Percentiles rank a stretch among this genome's conserved stretches.
Conservation (phyloP, 2,797 vertebrate species). For the Xiphophorus birchmanni region DNA sequence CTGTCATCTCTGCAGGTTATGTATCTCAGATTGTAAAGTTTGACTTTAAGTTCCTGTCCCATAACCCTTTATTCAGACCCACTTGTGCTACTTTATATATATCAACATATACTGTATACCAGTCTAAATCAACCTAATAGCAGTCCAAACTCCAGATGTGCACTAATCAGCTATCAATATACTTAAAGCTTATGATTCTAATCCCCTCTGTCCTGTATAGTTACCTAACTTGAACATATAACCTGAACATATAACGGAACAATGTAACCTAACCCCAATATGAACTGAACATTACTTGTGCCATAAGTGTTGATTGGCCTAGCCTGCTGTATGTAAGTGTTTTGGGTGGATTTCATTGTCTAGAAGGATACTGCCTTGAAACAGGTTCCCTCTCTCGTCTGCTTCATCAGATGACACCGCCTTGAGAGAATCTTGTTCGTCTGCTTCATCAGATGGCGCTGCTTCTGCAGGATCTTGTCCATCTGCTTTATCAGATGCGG, state of each 20-base stretch:
- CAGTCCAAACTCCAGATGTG: neutral
- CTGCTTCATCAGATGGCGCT: neutral
- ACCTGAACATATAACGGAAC: neutral
- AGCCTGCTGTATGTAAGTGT: neutral
- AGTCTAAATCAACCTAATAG: neutral
- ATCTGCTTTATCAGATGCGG: neutral
- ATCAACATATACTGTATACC: neutral
- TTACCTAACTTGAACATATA: neutral
- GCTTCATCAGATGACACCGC: neutral
- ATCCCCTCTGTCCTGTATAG: neutral
- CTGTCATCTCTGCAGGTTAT: neutral
- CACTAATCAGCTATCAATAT: neutral
- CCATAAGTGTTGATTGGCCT: slow-evolving; percentile 1
- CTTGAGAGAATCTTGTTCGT: neutral
- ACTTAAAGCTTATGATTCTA: neutral
- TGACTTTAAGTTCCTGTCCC: neutral
- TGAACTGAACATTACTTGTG: neutral
- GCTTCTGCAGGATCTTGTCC: neutral
- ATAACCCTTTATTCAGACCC: neutral
- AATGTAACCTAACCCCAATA: neutral
- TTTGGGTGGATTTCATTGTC: neutral
- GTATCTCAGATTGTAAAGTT: neutral
- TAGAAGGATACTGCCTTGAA: neutral
- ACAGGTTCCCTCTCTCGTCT: neutral
- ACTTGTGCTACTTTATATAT: neutral